These are phyloP conservation scores for Danaus chrysippus DNA, from an alignment of 2,888 invertebrate species.

Conservation along the genomic window DNA sequence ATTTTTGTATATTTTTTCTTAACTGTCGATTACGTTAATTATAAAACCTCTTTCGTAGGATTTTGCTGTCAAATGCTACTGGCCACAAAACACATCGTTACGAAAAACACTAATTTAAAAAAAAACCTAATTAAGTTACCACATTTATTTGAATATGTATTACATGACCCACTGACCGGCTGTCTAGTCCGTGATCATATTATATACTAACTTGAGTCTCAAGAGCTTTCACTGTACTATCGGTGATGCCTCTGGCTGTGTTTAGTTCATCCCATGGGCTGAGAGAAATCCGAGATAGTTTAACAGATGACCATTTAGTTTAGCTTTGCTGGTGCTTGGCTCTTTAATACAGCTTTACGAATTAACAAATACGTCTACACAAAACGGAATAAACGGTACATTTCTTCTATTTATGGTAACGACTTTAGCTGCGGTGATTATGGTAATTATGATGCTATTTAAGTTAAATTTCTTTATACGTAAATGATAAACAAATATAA, in stretches of 20 bases:
- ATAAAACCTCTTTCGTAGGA: too few relatives aligned
- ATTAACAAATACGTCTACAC: not conserved
- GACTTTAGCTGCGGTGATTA: not conserved
- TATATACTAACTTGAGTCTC: not conserved
- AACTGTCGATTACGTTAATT: too few relatives aligned
- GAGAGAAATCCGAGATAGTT: not conserved
- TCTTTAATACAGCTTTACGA: not conserved
- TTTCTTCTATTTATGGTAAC: constrained; percentile 2
- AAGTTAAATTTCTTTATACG: too few relatives aligned
- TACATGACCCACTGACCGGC: constrained; percentile 2
- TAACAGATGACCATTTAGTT: constrained; percentile 2
- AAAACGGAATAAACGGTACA: not conserved
- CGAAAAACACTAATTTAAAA: too few relatives aligned
- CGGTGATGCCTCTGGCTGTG: constrained; percentile 1
- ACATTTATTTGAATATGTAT: not conserved
- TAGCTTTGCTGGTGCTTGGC: not conserved
- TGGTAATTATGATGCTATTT: not conserved
- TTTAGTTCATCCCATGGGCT: constrained; percentile 3
- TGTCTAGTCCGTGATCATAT: not conserved
- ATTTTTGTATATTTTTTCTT: too few relatives aligned
- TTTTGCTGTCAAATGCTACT: too few relatives aligned
- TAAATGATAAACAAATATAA: too few relatives aligned
- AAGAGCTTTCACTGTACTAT: constrained; percentile 3
- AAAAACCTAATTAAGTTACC: too few relatives aligned
- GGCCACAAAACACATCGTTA: too few relatives aligned